Evolutionary conservation across 1,140 invertebrate genomes (phyloP), one percentile per base, ranked within the genome.

Genomic region (Onthophagus taurus): DNA sequence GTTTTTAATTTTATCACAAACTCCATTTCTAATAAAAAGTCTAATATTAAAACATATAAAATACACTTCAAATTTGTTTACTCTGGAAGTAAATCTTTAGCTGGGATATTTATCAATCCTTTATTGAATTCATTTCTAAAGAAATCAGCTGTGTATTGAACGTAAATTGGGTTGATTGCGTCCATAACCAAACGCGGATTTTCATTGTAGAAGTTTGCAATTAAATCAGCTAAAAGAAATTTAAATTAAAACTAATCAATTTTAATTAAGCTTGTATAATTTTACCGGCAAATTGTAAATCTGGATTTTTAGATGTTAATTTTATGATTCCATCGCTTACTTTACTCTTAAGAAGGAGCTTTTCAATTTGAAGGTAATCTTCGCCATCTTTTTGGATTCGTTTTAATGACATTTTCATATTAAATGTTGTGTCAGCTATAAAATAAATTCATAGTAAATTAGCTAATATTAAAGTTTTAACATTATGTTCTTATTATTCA

Each of bases 141-240:
- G 5, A 60, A 48, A 18, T 61, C 72, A 1, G 71, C 72, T 1
- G 72, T 66, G 11, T 78, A 81, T 49, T 83, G 80, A 51, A 82
- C 77, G 23, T 80, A 74, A 11, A 83, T 78, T 8, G 81, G 81
- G 58, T 74, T 80, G 4, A 82, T 67, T 31, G 83, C 77, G 48
- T 83, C 78, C 59, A 82, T 58, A 8, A 83, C 75, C n/a, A 78
- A 59, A 12, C 70, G 60, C 2, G 79, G 76, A 62, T 81, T 81
- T 30, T 76, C 69, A 51, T 83, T 81, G 68, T 80, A 81, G 65
- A 83, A 83, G 11, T 60, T 56, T 1, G 55, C 48, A 30, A 64
- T 64, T 11, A 61, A 30, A 48, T 64, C 60, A 36, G 60, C 61
- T 64, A 38, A 16, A 58, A 59, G 23, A 38, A 41, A 45, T 8